A percentile compares a stretch with the other conserved stretches of the same genome.
phyloP scores from a whole-genome alignment of 2,797 vertebrate genomes.

The Chaetodon trifasciatus region DNA sequence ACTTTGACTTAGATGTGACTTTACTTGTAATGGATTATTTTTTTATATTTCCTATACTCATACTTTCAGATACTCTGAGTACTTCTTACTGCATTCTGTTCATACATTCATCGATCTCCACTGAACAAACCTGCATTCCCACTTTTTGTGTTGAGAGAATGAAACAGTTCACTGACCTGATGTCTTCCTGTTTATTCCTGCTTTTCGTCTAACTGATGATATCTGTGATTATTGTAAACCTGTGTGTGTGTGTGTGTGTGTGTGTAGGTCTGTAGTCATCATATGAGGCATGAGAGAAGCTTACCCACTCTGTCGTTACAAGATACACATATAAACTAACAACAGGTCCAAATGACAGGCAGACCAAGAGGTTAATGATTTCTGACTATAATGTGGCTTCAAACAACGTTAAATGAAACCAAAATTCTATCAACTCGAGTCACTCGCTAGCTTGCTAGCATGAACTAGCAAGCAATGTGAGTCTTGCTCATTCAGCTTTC shows the following conservation, averaged over 20 bases:
- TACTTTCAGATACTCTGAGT: background rate
- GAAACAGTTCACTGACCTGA: background rate
- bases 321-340: background rate
- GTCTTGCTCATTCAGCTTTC: slow-evolving; percentile 64
- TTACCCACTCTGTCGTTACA: too few species aligned
- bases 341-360: background rate
- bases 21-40: background rate
- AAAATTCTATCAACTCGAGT: background rate
- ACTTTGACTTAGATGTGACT: background rate
- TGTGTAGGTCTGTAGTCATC: too few species aligned
- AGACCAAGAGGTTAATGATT: background rate
- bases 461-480: slow-evolving; percentile 38
- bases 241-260: background rate
- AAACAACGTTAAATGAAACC: background rate
- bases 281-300: background rate
- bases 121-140: background rate
- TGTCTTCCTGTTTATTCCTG: background rate
- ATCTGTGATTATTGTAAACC: background rate
- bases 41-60: background rate
- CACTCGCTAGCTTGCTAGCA: slow-evolving; percentile 38
- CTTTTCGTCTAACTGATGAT: background rate
- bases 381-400: too few species aligned
- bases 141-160: background rate
- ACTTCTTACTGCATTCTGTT: background rate
- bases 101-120: background rate